phyloP scores from a whole-genome alignment of 2,113 vertebrate species.

The Aspiorhynchus laticeps region DNA sequence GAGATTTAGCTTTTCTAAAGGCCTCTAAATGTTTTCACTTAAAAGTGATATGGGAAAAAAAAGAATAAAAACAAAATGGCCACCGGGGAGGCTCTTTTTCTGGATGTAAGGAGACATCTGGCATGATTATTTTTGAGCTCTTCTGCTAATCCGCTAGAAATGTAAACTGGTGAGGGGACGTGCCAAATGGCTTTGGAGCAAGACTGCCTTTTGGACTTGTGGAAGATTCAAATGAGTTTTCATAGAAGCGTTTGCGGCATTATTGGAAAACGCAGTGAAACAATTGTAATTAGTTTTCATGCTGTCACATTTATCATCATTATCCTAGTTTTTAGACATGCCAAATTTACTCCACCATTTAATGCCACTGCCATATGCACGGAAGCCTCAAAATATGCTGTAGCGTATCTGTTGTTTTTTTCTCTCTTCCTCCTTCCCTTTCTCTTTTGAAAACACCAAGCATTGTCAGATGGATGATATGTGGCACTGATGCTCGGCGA shows the following conservation, averaged over 20 bases:
- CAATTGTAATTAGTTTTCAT: slow-evolving; percentile 94
- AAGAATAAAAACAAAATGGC: slow-evolving; percentile 67
- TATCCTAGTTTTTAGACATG: slow-evolving; percentile 94
- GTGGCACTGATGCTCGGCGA: slow-evolving; percentile 70
- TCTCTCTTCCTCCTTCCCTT: slow-evolving; percentile 88
- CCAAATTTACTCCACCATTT: slow-evolving; percentile 91
- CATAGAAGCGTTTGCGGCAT: slow-evolving; percentile 83
- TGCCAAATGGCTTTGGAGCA: slow-evolving; percentile 88
- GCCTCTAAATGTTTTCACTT: slow-evolving; percentile 70
- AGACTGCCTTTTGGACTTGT: slow-evolving; percentile 88
- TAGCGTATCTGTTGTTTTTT: slow-evolving; percentile 79
- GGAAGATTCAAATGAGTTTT: slow-evolving; percentile 82
- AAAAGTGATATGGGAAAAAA: slow-evolving; percentile 73
- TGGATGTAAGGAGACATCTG: slow-evolving; percentile 78
- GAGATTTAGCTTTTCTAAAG: slow-evolving; percentile 62
- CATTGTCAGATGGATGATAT: slow-evolving; percentile 72
- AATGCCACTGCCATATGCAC: slow-evolving; percentile 85
- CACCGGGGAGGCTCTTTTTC: slow-evolving; percentile 71
- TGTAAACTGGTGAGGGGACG: slow-evolving; percentile 82
- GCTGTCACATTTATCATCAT: slow-evolving; percentile 96
- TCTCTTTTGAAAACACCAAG: slow-evolving; percentile 74
- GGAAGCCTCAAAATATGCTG: slow-evolving; percentile 87
- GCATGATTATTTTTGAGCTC: slow-evolving; percentile 81
- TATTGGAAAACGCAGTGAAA: slow-evolving; percentile 91
- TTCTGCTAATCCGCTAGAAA: slow-evolving; percentile 88